These are phyloP conservation scores for Eciton burchellii DNA, from an alignment of 1,140 invertebrate species.

Conservation along the genomic window DNA sequence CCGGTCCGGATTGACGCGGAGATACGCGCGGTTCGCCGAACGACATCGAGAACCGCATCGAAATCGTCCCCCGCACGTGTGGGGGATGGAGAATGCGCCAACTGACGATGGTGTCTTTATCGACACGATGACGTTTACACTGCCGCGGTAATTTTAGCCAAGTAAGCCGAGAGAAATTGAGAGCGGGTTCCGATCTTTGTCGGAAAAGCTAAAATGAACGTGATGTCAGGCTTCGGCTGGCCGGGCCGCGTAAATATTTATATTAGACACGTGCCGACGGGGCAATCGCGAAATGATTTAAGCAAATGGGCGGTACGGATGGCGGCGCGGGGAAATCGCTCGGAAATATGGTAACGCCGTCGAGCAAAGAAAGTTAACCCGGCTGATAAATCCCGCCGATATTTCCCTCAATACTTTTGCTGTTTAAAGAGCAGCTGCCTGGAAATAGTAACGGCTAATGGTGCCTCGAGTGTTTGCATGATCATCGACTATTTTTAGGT, in stretches of 20 bases:
- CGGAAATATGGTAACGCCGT: slow-evolving; percentile 47
- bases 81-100: not conserved
- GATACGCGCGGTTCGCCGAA: slow-evolving; percentile 33
- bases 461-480: slow-evolving; percentile 73
- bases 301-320: slow-evolving; percentile 66
- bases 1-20: slow-evolving; percentile 31
- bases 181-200: slow-evolving; percentile 55
- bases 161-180: slow-evolving; percentile 41
- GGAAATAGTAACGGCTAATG: slow-evolving; percentile 78
- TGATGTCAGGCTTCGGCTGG: slow-evolving; percentile 66
- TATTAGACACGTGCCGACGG: slow-evolving; percentile 62
- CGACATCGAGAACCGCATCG: not conserved
- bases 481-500: slow-evolving; percentile 72
- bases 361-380: slow-evolving; percentile 53
- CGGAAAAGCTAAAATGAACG: slow-evolving; percentile 63
- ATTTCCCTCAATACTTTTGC: slow-evolving; percentile 61
- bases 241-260: slow-evolving; percentile 73
- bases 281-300: slow-evolving; percentile 70
- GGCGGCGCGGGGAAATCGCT: slow-evolving; percentile 32
- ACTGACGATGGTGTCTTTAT: slow-evolving; percentile 27
- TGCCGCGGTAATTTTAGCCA: slow-evolving; percentile 66
- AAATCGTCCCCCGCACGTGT: slow-evolving; percentile 5
- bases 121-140: slow-evolving; percentile 28
- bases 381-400: slow-evolving; percentile 61
- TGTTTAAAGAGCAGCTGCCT: slow-evolving; percentile 73